Percentiles rank a stretch among this genome's conserved stretches.
Conservation (phyloP, 2,797 vertebrate species). For the Crax fasciolata region DNA sequence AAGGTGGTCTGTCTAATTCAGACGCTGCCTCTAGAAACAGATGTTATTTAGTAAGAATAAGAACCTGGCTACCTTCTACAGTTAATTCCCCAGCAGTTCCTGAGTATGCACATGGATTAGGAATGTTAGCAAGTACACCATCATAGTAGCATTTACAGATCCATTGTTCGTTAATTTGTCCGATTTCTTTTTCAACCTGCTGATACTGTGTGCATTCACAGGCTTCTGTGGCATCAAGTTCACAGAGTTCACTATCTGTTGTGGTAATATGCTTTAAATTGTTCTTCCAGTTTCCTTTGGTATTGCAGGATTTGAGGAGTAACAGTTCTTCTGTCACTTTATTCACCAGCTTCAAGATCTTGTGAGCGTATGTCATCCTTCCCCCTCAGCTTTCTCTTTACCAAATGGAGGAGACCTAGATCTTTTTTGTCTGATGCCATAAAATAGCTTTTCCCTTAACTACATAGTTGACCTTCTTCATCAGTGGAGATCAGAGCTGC, state of each 20-base stretch:
- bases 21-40: neutral
- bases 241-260: conserved; percentile 20
- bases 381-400: conserved; percentile 22
- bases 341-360: conserved; percentile 38
- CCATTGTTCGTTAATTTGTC: conserved; percentile 28
- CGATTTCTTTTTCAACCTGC: conserved; percentile 31
- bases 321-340: conserved; percentile 42
- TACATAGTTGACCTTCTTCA: conserved; percentile 12
- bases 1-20: neutral
- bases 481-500: conserved; percentile 13
- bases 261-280: conserved; percentile 59
- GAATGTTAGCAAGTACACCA: neutral
- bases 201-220: conserved; percentile 31
- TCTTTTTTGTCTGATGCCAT: conserved; percentile 28
- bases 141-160: conserved; percentile 18
- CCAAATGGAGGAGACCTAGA: neutral
- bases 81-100: neutral
- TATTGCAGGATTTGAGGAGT: conserved; percentile 35
- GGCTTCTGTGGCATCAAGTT: conserved; percentile 35
- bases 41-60: neutral
- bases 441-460: conserved; percentile 18
- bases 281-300: conserved; percentile 38
- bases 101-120: conserved; percentile 11
- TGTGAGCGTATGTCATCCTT: conserved; percentile 33
- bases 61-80: neutral